A percentile compares a stretch with the other conserved stretches of the same genome.
phyloP scores from a whole-genome alignment of 30 jellyfish, hydroid and myxozoan genomes.

The Turritopsis dohrnii region DNA sequence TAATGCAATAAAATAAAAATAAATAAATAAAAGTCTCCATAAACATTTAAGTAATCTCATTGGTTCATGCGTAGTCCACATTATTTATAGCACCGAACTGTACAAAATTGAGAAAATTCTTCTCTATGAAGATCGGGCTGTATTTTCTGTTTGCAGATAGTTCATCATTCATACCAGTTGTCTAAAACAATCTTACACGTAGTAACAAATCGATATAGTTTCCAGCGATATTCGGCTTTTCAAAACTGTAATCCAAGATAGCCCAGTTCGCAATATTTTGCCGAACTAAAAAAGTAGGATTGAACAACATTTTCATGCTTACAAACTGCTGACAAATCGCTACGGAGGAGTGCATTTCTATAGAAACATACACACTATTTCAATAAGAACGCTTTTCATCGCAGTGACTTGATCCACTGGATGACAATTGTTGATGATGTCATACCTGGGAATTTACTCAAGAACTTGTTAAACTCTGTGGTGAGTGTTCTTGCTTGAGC shows the following conservation, averaged over 20 bases:
- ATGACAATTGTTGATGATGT: not conserved
- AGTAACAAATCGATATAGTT: not conserved
- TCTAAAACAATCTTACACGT: not conserved
- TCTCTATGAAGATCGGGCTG: no score
- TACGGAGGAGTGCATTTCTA: no score
- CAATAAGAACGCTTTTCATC: no score
- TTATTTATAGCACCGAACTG: no score
- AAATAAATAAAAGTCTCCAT: not conserved
- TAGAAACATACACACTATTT: no score
- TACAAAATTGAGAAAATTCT: no score
- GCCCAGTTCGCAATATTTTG: not conserved
- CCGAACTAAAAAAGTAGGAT: not conserved
- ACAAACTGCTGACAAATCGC: no score
- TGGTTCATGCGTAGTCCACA: no score
- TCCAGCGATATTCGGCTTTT: not conserved
- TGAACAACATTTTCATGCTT: no score
- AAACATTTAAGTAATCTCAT: no score
- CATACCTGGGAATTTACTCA: not conserved
- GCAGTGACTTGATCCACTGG: not conserved
- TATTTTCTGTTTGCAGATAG: no score
- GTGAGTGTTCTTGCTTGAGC: not conserved
- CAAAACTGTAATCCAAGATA: not conserved
- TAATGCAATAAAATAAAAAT: not conserved
- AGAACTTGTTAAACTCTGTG: not conserved
- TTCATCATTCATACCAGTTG: no score